Conservation (phyloP, 2,113 vertebrate genomes). For the Craseonycteris thonglongyai region DNA sequence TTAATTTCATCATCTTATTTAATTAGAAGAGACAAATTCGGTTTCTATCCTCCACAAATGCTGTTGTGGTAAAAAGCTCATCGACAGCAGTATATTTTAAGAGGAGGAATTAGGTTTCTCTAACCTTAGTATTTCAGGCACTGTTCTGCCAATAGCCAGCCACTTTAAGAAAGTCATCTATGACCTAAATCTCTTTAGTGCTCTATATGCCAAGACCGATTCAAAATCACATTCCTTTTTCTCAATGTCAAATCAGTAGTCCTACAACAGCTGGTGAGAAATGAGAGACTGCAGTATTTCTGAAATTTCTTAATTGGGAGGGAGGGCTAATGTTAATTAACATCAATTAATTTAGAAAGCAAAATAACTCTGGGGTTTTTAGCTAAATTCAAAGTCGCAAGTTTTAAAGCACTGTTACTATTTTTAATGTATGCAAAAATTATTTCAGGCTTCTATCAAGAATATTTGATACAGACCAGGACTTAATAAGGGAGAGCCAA, state of each 20-base stretch:
- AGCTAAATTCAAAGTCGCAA: conserved; percentile 32
- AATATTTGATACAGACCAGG: not conserved
- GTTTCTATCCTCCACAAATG: conserved; percentile 59
- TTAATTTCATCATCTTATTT: conserved; percentile 42
- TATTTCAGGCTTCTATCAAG: conserved; percentile 5
- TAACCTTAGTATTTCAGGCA: conserved; percentile 67
- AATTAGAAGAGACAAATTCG: conserved; percentile 69
- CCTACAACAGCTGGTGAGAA: conserved; percentile 54
- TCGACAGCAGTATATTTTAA: conserved; percentile 70
- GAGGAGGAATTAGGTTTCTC: conserved; percentile 53
- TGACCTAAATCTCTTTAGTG: conserved; percentile 71
- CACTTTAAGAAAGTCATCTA: conserved; percentile 72
- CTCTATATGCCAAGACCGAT: conserved; percentile 63
- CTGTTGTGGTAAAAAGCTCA: conserved; percentile 48
- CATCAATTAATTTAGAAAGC: conserved; percentile 53
- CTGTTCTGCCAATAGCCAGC: conserved; percentile 63
- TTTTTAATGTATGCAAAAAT: conserved; percentile 30
- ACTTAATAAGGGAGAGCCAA: not conserved
- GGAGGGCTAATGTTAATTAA: not conserved
- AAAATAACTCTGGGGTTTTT: conserved; percentile 42
- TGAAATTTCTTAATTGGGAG: conserved; percentile 55
- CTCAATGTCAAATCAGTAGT: conserved; percentile 77
- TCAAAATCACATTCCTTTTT: conserved; percentile 62
- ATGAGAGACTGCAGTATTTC: conserved; percentile 72
- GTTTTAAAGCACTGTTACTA: conserved; percentile 17